Evolutionary conservation across 1,140 invertebrate genomes (phyloP), one percentile per base, ranked within the genome.

Genomic region (Varroa destructor): DNA sequence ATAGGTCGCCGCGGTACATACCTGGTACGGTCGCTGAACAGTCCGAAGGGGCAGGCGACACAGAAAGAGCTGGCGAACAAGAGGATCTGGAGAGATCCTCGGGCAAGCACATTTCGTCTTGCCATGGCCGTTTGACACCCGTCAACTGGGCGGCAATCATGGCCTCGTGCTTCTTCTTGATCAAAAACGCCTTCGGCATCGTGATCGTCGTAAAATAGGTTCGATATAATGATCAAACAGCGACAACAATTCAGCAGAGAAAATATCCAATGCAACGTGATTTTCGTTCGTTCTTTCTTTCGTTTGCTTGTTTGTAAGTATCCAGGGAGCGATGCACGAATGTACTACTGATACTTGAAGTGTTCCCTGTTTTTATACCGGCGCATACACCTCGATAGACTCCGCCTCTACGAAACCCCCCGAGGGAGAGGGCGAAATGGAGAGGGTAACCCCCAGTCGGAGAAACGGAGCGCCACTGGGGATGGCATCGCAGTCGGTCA

Each of bases 161-260:
- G 61, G 61, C 61, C 36, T 67, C 61, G 61, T 67, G 61, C 46
- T 67, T 67, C 37, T 67, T 67, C 61, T 67, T 67, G 61, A 67
- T 67, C 40, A 67, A 37, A 67, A 67, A 67, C 40, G 61, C 61
- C 46, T 67, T 67, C 12, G 61, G 61, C 61, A 67, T 67, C 37
- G 14, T 67, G 40, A 67, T 43, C 46, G 61, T 67, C 40, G 14
- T 58, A 10, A 14, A 40, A 40, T 42, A 36, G 57, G 4, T 58
- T 36, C 55, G 10, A 56, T 10, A 6, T 58, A 58, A 42, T 12
- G 25, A 58, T 6, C 4, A 12, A 58, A 6, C 12, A 36, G 40
- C 4, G 40, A 58, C 25, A 12, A 51, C 3, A 3, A 51, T 3
- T 51, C 46, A 51, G 8, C 46, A 5, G 46, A 51, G 46, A 51